Conservation (phyloP, 2,797 vertebrate species). For the Helarctos malayanus region DNA sequence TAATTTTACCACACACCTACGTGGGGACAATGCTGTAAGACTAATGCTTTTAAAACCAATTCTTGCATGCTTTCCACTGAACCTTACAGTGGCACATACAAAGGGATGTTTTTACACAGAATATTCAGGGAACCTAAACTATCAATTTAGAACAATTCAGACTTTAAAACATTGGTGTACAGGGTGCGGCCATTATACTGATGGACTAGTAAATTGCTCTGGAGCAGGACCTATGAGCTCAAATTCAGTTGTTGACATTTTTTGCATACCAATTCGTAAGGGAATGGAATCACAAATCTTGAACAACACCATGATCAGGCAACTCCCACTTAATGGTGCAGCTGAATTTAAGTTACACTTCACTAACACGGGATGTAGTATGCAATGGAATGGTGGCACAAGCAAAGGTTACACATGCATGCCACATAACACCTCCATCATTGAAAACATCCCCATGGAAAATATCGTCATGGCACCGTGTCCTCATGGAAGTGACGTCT, state of each 20-base stretch:
- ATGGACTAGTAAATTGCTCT: neutral
- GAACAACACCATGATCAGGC: neutral
- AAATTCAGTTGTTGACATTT: neutral
- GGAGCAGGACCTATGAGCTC: neutral
- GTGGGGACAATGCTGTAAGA: neutral
- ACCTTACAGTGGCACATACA: neutral
- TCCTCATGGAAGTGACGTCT: neutral
- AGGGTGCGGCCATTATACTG: neutral
- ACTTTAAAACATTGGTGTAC: neutral
- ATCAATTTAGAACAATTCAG: neutral
- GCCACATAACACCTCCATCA: neutral
- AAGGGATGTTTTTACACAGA: neutral
- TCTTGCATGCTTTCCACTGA: neutral
- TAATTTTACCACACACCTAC: neutral
- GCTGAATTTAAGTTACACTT: neutral
- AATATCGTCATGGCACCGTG: neutral
- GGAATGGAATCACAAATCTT: neutral
- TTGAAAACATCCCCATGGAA: neutral
- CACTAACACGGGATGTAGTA: neutral
- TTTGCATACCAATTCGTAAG: neutral
- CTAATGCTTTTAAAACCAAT: neutral
- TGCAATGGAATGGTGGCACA: neutral
- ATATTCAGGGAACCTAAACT: neutral
- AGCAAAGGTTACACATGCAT: neutral
- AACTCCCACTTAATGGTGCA: neutral